Evolutionary conservation across 2,888 invertebrate genomes (phyloP).

Genomic region (Chalcosyrphus nemorum): DNA sequence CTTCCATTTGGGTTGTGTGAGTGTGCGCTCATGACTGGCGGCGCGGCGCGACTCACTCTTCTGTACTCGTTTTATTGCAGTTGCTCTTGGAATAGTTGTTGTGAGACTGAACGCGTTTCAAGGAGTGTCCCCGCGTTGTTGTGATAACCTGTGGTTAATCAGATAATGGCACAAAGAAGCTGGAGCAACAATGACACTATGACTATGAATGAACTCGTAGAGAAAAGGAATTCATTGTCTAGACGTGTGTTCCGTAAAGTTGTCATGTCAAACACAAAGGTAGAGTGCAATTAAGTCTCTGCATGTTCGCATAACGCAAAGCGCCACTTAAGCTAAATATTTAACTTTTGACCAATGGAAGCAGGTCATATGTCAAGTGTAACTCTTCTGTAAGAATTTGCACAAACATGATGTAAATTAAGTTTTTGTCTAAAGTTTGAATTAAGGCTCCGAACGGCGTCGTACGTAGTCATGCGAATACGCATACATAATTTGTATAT

Average conservation of each 20-base stretch:
- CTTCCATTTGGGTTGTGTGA: slow-evolving; percentile 38
- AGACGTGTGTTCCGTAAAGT: not conserved
- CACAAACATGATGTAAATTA: too few species aligned
- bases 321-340: not conserved
- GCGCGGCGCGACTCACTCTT: slow-evolving; percentile 26
- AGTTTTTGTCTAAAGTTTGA: too few species aligned
- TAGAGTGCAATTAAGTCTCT: not conserved
- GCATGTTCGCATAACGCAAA: not conserved
- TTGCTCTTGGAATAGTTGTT: slow-evolving; percentile 12
- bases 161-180: not conserved
- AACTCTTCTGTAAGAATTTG: too few species aligned
- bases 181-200: not conserved
- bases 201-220: not conserved
- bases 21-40: slow-evolving; percentile 24
- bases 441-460: too few species aligned
- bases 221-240: not conserved
- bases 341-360: not conserved
- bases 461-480: too few species aligned
- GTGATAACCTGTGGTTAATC: slow-evolving; percentile 34
- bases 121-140: slow-evolving; percentile 35
- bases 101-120: slow-evolving; percentile 12
- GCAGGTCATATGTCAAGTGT: too few species aligned
- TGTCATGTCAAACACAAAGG: not conserved
- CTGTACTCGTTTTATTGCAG: slow-evolving; percentile 20
- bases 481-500: too few species aligned